phyloP scores from a whole-genome alignment of 2,888 invertebrate species.

The Notodromas monacha region DNA sequence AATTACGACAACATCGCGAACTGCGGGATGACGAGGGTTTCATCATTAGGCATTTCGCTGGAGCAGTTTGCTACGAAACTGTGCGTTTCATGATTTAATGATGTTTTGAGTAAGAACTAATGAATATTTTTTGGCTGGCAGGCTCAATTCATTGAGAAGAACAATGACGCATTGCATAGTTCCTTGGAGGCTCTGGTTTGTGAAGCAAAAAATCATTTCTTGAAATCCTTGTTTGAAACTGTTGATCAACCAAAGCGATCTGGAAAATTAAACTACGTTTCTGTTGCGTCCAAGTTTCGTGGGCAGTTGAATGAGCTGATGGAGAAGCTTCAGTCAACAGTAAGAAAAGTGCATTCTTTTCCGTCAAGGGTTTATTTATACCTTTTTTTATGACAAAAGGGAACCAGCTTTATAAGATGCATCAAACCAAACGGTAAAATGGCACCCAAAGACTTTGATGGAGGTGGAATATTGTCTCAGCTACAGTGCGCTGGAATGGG shows the following conservation, averaged over 20 bases:
- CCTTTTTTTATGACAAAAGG: no score
- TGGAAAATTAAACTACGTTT: slow-evolving; percentile 33
- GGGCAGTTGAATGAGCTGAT: slow-evolving; percentile 57
- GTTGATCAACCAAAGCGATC: background rate
- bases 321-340: slow-evolving; percentile 70
- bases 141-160: slow-evolving; percentile 82
- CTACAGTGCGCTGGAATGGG: slow-evolving; percentile 86
- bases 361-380: no score
- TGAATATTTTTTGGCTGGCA: slow-evolving; percentile 9
- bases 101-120: background rate
- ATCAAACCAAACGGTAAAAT: slow-evolving; percentile 91
- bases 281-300: slow-evolving; percentile 85
- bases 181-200: slow-evolving; percentile 71
- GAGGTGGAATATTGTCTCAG: slow-evolving; percentile 62
- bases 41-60: slow-evolving; percentile 76
- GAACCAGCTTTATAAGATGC: slow-evolving; percentile 85
- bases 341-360: no score
- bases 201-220: slow-evolving; percentile 49
- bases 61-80: slow-evolving; percentile 87
- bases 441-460: slow-evolving; percentile 57
- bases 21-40: slow-evolving; percentile 92
- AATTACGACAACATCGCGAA: slow-evolving; percentile 48
- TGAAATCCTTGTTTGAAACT: slow-evolving; percentile 35
- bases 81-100: no score
- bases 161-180: slow-evolving; percentile 86